These are phyloP conservation scores for Peromyscus polionotus DNA, from an alignment of 2,113 vertebrate species.

Conservation along the genomic window DNA sequence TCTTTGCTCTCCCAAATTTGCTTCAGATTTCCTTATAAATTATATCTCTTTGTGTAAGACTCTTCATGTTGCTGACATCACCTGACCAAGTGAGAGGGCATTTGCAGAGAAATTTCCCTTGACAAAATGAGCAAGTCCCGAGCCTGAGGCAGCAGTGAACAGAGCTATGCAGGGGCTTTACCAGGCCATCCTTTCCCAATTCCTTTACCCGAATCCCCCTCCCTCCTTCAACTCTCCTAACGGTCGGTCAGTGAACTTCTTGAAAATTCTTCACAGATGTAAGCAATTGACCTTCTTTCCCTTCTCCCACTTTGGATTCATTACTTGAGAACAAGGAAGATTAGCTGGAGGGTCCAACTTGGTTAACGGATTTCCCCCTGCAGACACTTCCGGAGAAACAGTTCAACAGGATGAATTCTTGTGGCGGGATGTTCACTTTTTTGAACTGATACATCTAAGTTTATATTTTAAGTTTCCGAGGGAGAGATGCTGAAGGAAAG, in stretches of 20 bases:
- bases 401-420: slow-evolving; percentile 22
- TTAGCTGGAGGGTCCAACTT: slow-evolving; percentile 4
- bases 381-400: slow-evolving; percentile 17
- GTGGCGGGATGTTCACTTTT: slow-evolving; percentile 17
- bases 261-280: neutral
- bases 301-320: slow-evolving; percentile 18
- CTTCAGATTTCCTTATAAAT: slow-evolving; percentile 38
- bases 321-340: slow-evolving; percentile 51
- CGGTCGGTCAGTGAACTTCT: slow-evolving; percentile 3
- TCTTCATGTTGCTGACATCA: slow-evolving; percentile 13
- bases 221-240: slow-evolving; percentile 27
- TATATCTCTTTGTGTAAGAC: neutral
- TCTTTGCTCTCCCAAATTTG: neutral
- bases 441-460: slow-evolving; percentile 24
- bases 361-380: slow-evolving; percentile 6
- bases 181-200: neutral
- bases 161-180: neutral
- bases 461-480: slow-evolving; percentile 48
- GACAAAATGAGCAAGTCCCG: slow-evolving; percentile 31
- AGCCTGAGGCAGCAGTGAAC: neutral
- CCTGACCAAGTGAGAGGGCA: neutral
- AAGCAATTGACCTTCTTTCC: slow-evolving; percentile 52
- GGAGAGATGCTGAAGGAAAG: slow-evolving; percentile 29
- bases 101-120: slow-evolving; percentile 56
- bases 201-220: neutral